Conservation (phyloP, 35 echinoderm and acorn worm species). For the Apostichopus japonicus region DNA sequence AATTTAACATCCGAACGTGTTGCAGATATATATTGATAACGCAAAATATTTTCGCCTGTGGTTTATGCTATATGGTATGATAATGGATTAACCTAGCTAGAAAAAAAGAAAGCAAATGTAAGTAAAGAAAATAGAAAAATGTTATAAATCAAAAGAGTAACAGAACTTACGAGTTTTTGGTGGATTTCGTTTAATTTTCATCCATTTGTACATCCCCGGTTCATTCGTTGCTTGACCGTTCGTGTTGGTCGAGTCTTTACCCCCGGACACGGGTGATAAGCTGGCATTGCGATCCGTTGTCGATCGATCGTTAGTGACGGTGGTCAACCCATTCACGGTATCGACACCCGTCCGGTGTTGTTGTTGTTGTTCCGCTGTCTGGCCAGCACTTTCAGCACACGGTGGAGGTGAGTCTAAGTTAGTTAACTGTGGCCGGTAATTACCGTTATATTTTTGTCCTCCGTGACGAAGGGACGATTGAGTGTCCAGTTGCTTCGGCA, state of each 20-base stretch:
- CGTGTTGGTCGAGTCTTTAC: not conserved
- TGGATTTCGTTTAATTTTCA: constrained; percentile 62
- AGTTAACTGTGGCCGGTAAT: constrained; percentile 39
- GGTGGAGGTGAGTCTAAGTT: constrained; percentile 50
- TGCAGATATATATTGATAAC: too few relatives aligned
- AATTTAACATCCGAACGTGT: too few relatives aligned
- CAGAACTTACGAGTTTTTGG: constrained; percentile 51
- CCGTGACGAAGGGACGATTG: not conserved
- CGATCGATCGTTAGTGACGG: not conserved
- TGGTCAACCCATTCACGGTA: constrained; percentile 1
- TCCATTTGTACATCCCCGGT: constrained; percentile 60
- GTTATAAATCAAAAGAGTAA: not conserved
- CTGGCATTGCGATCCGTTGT: not conserved
- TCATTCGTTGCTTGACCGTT: constrained; percentile 17
- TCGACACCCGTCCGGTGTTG: constrained; percentile 19
- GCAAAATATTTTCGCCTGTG: too few relatives aligned
- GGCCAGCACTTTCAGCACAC: constrained; percentile 40
- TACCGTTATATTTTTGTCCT: constrained; percentile 49
- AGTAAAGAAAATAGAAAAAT: too few relatives aligned
- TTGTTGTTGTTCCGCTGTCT: not conserved
- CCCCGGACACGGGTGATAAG: constrained; percentile 14
- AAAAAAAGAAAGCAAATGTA: too few relatives aligned
- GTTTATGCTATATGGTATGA: too few relatives aligned
- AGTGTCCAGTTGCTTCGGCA: constrained; percentile 36
- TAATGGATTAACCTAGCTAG: too few relatives aligned